Conservation (phyloP, 2,888 invertebrate genomes). For the Mythimna ferrago region DNA sequence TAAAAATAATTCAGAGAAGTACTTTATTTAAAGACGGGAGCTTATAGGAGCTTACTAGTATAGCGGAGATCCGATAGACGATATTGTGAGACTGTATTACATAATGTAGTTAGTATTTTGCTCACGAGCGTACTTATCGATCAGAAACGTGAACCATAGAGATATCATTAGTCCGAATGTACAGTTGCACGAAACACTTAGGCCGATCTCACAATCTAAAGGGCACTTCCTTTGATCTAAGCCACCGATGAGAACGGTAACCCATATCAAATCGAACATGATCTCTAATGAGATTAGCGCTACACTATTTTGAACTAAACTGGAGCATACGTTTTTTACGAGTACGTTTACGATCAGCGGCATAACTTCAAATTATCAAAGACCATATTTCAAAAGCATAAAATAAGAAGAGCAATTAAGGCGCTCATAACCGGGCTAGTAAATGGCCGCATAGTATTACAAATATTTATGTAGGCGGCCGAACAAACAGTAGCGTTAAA, state of each 20-base stretch:
- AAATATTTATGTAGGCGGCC: conserved; percentile 86
- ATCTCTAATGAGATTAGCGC: conserved; percentile 77
- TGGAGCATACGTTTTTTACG: conserved; percentile 73
- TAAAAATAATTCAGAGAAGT: conserved; percentile 34
- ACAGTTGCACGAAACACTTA: conserved; percentile 85
- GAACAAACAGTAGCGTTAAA: conserved; percentile 88
- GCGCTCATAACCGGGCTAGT: conserved; percentile 82
- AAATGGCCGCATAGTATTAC: conserved; percentile 83
- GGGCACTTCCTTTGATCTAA: conserved; percentile 77
- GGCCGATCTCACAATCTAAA: conserved; percentile 77
- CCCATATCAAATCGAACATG: conserved; percentile 79
- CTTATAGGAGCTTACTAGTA: neutral
- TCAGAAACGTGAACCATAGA: conserved; percentile 87
- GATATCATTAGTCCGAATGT: conserved; percentile 84
- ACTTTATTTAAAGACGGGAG: conserved; percentile 18
- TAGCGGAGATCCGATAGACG: conserved; percentile 5
- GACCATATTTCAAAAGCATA: conserved; percentile 83
- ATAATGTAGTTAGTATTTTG: conserved; percentile 65
- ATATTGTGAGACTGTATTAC: conserved; percentile 31
- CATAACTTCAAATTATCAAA: conserved; percentile 79
- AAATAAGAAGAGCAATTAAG: conserved; percentile 88
- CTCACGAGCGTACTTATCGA: conserved; percentile 80
- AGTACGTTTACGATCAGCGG: conserved; percentile 81
- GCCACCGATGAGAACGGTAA: conserved; percentile 74
- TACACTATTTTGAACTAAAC: conserved; percentile 74